phyloP scores from a whole-genome alignment of 2,888 invertebrate genomes.

The Eumerus sabulonum region DNA sequence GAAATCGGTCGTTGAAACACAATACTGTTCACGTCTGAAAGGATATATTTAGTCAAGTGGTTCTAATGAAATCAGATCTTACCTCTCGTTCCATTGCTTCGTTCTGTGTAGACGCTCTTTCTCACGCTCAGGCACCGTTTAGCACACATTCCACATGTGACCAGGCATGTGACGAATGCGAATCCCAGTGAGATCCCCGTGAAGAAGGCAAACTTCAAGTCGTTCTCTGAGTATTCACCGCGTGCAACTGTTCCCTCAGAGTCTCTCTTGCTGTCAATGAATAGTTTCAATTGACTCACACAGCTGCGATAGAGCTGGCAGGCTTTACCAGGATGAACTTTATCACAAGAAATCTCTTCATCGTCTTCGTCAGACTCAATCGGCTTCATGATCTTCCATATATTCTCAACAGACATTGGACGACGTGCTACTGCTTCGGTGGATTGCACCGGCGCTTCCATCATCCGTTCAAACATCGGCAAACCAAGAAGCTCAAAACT shows the following conservation, averaged over 20 bases:
- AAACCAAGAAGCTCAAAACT: not conserved
- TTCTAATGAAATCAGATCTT: slow-evolving; percentile 31
- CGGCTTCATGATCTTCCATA: slow-evolving; percentile 55
- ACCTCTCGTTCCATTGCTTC: slow-evolving; percentile 50
- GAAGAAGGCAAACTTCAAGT: slow-evolving; percentile 74
- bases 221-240: slow-evolving; percentile 71
- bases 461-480: slow-evolving; percentile 74
- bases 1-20: not conserved
- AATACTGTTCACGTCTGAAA: not conserved
- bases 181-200: slow-evolving; percentile 74
- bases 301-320: slow-evolving; percentile 74
- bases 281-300: slow-evolving; percentile 71
- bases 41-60: not conserved
- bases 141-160: slow-evolving; percentile 73
- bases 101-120: slow-evolving; percentile 5
- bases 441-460: slow-evolving; percentile 41
- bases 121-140: slow-evolving; percentile 72
- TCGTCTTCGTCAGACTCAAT: slow-evolving; percentile 38
- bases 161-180: slow-evolving; percentile 72
- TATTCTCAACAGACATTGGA: slow-evolving; percentile 24
- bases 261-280: slow-evolving; percentile 61
- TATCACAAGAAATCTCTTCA: slow-evolving; percentile 55
- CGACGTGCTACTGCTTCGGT: slow-evolving; percentile 2
- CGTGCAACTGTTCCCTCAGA: slow-evolving; percentile 36
- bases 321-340: slow-evolving; percentile 59